Conservation (phyloP, 2,113 vertebrate species). For the Hydrochoerus hydrochaeris region DNA sequence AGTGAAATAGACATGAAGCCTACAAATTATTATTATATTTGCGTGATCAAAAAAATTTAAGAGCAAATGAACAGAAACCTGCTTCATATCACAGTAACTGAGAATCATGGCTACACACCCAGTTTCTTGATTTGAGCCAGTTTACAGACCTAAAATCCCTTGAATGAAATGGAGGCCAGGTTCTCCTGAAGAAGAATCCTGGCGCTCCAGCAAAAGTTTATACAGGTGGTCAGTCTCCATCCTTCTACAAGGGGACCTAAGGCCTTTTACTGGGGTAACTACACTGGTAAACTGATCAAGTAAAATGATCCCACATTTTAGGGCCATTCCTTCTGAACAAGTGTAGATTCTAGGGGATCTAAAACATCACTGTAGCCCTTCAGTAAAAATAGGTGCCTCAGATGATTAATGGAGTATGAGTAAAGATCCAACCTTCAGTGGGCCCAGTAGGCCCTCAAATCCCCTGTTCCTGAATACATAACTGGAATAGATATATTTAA, state of each 20-base stretch:
- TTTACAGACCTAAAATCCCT: neutral
- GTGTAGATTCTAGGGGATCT: neutral
- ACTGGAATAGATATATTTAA: neutral
- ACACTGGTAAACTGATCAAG: neutral
- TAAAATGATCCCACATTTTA: neutral
- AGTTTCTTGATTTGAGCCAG: neutral
- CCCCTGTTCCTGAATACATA: neutral
- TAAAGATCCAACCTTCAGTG: neutral
- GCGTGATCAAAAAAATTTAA: neutral
- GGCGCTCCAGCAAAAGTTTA: neutral
- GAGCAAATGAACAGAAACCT: neutral
- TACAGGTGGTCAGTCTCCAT: neutral
- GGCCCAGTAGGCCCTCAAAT: neutral
- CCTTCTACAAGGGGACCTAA: neutral
- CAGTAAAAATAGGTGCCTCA: neutral
- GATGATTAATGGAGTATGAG: neutral
- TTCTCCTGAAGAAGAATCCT: neutral
- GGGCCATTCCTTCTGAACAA: neutral
- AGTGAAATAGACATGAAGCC: neutral
- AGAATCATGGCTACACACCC: neutral
- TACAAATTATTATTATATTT: neutral
- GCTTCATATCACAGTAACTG: neutral
- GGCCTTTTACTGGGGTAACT: neutral
- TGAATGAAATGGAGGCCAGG: neutral
- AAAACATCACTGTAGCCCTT: neutral